A percentile compares a stretch with the other conserved stretches of the same genome.
phyloP scores from a whole-genome alignment of 2,113 vertebrate genomes.

The Mola mola region DNA sequence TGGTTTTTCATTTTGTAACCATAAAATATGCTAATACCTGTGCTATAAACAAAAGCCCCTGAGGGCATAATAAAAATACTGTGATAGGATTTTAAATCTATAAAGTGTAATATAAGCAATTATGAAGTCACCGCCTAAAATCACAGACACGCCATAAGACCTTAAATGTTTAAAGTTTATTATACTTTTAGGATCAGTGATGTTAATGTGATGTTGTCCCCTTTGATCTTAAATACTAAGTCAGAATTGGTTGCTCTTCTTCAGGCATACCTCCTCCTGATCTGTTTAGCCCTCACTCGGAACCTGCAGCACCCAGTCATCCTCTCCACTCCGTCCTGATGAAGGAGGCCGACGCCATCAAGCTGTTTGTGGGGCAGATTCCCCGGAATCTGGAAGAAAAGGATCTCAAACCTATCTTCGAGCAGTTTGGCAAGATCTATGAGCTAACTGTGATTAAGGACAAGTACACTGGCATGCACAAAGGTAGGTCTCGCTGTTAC shows the following conservation, averaged over 20 bases:
- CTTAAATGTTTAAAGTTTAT: too few species aligned
- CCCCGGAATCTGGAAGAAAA: slow-evolving; percentile 94
- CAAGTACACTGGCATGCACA: slow-evolving; percentile 98
- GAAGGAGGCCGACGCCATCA: slow-evolving; percentile 98
- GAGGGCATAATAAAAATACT: not conserved
- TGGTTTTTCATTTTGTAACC: not conserved
- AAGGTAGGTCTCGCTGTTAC: slow-evolving; percentile 82
- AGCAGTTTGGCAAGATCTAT: slow-evolving; percentile 95
- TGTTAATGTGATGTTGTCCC: not conserved
- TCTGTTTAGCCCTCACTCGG: slow-evolving; percentile 44
- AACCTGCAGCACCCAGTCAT: slow-evolving; percentile 47
- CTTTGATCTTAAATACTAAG: slow-evolving; percentile 29
- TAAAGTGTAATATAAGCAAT: slow-evolving; percentile 1
- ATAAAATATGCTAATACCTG: not conserved
- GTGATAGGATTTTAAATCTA: slow-evolving; percentile 7
- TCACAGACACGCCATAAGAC: too few species aligned
- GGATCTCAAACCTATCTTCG: slow-evolving; percentile 93
- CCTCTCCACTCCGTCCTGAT: slow-evolving; percentile 84
- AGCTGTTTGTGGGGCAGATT: slow-evolving; percentile 96
- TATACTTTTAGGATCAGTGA: not conserved
- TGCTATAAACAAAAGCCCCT: not conserved
- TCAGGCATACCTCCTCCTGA: slow-evolving; percentile 63
- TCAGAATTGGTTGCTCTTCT: slow-evolving; percentile 42
- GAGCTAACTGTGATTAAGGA: slow-evolving; percentile 97
- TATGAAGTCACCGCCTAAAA: not conserved